Evolutionary conservation across 2,113 vertebrate genomes (phyloP).

Genomic region (Malurus melanocephalus): DNA sequence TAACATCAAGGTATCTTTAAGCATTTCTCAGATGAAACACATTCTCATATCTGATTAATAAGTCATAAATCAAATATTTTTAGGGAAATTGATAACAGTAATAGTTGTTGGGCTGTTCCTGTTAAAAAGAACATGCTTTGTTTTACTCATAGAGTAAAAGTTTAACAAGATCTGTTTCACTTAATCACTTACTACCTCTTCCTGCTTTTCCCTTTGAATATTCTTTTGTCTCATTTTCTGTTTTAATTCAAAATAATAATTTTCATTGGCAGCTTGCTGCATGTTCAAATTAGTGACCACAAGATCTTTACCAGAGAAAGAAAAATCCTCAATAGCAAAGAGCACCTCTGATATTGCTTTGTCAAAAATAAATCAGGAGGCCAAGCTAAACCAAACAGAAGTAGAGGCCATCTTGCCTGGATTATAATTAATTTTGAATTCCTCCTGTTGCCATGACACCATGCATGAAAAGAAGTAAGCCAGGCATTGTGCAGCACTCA

Average conservation of each 20-base stretch:
- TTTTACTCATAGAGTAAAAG: not conserved
- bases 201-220: not conserved
- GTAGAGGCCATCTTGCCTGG: not conserved
- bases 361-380: conserved; percentile 4
- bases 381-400: not conserved
- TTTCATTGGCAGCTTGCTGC: not conserved
- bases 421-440: conserved; percentile 43
- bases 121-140: not conserved
- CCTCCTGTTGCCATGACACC: conserved; percentile 49
- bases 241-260: not conserved
- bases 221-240: not conserved
- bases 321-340: not conserved
- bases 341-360: not conserved
- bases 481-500: not conserved
- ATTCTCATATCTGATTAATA: not conserved
- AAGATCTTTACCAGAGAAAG: not conserved
- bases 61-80: not conserved
- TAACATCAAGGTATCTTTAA: not conserved
- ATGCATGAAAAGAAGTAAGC: conserved; percentile 10
- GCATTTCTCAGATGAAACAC: not conserved
- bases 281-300: not conserved
- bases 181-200: not conserved
- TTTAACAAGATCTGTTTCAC: not conserved
- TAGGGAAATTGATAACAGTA: not conserved
- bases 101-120: not conserved